A percentile compares a stretch with the other conserved stretches of the same genome.
These are phyloP conservation scores for Hymenopus coronatus DNA, from an alignment of 2,888 invertebrate genomes.

Conservation along the genomic window DNA sequence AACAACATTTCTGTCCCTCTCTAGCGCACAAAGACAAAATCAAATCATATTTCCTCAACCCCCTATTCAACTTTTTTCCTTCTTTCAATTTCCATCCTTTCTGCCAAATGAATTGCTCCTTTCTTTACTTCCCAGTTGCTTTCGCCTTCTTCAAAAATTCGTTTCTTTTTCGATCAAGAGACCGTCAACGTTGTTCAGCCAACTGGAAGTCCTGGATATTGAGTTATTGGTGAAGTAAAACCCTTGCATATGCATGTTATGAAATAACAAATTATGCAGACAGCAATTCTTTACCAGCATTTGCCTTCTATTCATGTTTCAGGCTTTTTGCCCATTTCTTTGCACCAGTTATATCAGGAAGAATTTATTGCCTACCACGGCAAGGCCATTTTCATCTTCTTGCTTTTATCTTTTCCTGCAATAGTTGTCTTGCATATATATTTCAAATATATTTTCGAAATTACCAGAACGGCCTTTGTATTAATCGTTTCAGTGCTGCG, in stretches of 20 bases:
- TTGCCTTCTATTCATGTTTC: neutral
- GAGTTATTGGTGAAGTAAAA: neutral
- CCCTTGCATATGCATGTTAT: neutral
- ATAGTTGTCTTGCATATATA: neutral
- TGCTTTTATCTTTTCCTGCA: neutral
- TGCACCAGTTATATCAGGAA: neutral
- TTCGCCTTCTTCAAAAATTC: neutral
- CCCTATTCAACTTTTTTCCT: neutral
- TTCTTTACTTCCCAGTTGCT: neutral
- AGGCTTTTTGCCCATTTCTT: neutral
- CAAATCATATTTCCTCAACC: neutral
- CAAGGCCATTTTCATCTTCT: neutral
- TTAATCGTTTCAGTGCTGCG: no score
- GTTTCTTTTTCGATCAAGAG: neutral
- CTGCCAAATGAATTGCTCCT: conserved; percentile 2
- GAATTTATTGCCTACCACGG: neutral
- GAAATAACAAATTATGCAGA: neutral
- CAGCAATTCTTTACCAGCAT: neutral
- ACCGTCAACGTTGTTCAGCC: neutral
- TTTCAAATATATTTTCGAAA: neutral
- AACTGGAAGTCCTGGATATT: neutral
- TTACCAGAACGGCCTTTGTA: neutral
- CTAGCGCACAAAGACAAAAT: neutral
- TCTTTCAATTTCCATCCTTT: neutral
- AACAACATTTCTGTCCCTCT: neutral